Conservation (phyloP, 2,797 vertebrate species). For the Luscinia megarhynchos region DNA sequence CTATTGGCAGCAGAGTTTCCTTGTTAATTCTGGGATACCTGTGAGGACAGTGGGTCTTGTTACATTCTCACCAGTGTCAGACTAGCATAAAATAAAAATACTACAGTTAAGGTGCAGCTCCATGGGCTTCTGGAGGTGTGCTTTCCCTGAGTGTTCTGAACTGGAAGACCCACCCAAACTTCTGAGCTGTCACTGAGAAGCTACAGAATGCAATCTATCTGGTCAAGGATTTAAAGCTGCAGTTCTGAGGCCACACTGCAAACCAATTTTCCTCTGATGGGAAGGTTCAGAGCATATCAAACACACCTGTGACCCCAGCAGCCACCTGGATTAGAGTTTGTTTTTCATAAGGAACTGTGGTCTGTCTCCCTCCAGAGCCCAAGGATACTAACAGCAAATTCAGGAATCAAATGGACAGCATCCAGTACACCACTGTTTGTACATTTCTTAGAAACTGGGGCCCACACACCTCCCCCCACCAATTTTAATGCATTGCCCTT, state of each 20-base stretch:
- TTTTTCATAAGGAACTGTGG: background rate
- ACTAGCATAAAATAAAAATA: background rate
- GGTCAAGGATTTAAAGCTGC: background rate
- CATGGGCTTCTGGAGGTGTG: background rate
- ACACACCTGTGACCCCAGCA: background rate
- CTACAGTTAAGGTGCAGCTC: background rate
- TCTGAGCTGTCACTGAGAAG: background rate
- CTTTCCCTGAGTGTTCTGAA: background rate
- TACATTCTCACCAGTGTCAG: background rate
- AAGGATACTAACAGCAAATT: background rate
- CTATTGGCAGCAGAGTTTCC: slow-evolving; percentile 93
- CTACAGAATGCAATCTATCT: background rate
- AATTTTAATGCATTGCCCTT: background rate
- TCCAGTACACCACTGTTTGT: background rate
- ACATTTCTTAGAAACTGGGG: background rate
- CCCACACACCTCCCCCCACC: fast-evolving
- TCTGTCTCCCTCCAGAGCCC: background rate
- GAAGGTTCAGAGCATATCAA: background rate
- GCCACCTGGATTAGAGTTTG: background rate
- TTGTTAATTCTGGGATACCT: slow-evolving; percentile 97
- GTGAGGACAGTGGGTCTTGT: background rate
- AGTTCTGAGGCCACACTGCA: background rate
- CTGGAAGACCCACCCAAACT: background rate
- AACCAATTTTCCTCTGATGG: background rate
- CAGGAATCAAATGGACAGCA: background rate